Evolutionary conservation across 2,888 invertebrate genomes (phyloP), one percentile per base, ranked within the genome.

Genomic region (Tyria jacobaeae): DNA sequence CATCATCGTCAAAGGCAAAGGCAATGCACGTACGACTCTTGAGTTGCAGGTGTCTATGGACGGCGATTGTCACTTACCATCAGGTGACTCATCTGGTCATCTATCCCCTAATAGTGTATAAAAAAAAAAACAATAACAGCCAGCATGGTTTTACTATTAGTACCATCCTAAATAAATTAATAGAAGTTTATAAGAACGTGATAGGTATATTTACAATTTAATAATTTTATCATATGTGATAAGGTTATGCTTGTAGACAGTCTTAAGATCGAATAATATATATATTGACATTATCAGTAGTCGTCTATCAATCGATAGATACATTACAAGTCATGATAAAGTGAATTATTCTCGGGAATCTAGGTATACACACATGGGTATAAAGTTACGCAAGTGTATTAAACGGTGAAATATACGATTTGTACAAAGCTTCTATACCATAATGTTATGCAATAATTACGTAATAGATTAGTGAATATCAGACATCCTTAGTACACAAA

Each of bases 361-460:
- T 51, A 39, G 15, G 24, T 34, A 25, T n/a, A 37, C 10, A n/a
- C n/a, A n/a, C 25, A 12, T 52, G 31, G 21, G n/a, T n/a, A n/a
- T n/a, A n/a, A n/a, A n/a, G n/a, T 51, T 51, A 34, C 41, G 17
- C 27, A 17, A 50, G 37, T 15, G 24, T n/a, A 34, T 15, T 53
- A 21, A 47, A 35, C 35, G 6, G 39, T 24, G 31, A 34, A 68
- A 57, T 25, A 15, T 49, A 37, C 24, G 27, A 58, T 60, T 55
- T 58, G 57, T 41, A 61, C 49, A 15, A 48, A 57, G 49, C 60
- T 63, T 54, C n/a, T 57, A 62, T 57, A 68, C 58, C 35, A 52
- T 48, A 68, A 59, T 39, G 60, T 73, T 73, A 72, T 62, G 66
- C 63, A 73, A 64, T 64, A 51, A 62, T 70, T 59, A 60, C 62